Base-by-base conservation (phyloP, 2,888 invertebrate species). In the Anaspis maculata region DNA sequence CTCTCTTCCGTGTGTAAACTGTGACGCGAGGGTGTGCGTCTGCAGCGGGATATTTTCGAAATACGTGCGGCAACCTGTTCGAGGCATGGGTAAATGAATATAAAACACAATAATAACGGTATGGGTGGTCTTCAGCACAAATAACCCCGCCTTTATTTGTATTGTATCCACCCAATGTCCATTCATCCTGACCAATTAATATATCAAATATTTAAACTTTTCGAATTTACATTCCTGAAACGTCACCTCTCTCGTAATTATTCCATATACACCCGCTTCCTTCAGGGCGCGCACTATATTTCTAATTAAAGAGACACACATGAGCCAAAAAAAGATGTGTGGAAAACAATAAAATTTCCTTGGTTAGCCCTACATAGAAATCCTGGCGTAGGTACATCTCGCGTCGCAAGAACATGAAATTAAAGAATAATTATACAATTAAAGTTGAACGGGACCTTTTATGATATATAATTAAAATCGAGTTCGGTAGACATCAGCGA, bases 391-490 rank as follows among this genome's bases (percentile, higher is more conserved):
- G n/a, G n/a, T n/a, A n/a, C n/a, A n/a, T n/a, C n/a, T n/a, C n/a
- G 38, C 49, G 45, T 50, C 51, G 54, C 54, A 54, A 53, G 53
- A 52, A 49, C 52, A 48, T 52, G 49, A 47, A 54, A 56, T 56
- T 56, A 54, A 52, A 52, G 53, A 54, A 56, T 52, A 55, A 56
- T 55, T 55, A 53, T 54, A 55, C 54, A 56, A 56, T 56, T 56
- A 56, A 53, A 52, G 54, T 53, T 52, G 41, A 50, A 52, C 43
- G 49, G 28, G 44, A 53, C 52, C 52, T 54, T 54, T 55, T 56
- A 52, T 53, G 51, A 54, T 56, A 58, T 59, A 56, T 59, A 57
- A 59, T 59, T 59, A 57, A 52, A 56, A 52, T 51, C 50, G 49
- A 50, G 50, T 49, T 50, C 47, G 47, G 48, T 45, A 46, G 48